Percentiles rank a stretch among this genome's conserved stretches.
Evolutionary conservation across 2,888 invertebrate genomes (phyloP).

Genomic region (Phengaris arion): DNA sequence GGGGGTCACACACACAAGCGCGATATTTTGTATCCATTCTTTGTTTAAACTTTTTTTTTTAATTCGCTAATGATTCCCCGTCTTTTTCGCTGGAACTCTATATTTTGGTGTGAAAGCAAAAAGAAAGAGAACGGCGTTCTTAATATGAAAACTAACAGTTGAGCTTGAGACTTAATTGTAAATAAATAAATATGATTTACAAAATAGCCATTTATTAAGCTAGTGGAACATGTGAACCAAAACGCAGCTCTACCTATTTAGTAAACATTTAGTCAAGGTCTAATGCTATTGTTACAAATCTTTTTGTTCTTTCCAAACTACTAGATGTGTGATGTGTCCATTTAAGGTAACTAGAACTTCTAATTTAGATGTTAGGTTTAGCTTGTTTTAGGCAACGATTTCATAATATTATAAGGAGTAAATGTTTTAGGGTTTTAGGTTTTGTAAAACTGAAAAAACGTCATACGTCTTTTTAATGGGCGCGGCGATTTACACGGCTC

Average conservation of each 20-base stretch:
- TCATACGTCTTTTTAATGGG: too few relatives aligned
- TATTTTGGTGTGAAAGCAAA: not conserved
- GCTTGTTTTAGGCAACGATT: not conserved
- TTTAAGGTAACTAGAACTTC: not conserved
- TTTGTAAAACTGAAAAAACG: too few relatives aligned
- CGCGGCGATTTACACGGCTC: too few relatives aligned
- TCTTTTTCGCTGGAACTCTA: not conserved
- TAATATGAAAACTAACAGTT: not conserved
- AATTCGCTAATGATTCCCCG: too few relatives aligned
- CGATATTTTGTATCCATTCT: not conserved
- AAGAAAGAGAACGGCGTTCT: not conserved
- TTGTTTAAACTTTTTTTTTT: not conserved
- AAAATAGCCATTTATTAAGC: not conserved
- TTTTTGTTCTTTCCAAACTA: constrained; percentile 16
- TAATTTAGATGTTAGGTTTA: not conserved
- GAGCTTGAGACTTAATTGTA: not conserved
- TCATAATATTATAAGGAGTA: too few relatives aligned
- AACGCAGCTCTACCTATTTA: not conserved
- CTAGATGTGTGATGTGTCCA: not conserved
- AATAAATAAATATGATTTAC: not conserved
- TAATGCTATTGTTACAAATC: not conserved
- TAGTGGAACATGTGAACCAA: not conserved
- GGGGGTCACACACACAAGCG: constrained; percentile 48
- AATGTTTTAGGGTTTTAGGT: too few relatives aligned
- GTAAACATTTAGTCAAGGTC: constrained; percentile 3